Conservation (phyloP, 2,113 vertebrate species). For the Thamnaconus septentrionalis region DNA sequence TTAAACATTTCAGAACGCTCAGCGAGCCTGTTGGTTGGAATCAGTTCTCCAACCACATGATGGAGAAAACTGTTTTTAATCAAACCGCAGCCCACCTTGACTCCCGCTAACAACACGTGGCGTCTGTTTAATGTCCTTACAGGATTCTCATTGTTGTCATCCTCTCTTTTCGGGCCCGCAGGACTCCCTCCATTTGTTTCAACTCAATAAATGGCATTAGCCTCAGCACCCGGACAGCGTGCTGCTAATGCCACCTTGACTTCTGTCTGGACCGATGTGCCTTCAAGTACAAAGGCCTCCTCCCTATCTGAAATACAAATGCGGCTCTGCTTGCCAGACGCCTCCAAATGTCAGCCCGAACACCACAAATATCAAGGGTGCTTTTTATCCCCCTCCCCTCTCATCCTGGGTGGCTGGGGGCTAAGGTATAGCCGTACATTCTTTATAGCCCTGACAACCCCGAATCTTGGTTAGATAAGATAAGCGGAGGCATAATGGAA, state of each 20-base stretch:
- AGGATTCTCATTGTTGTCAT: not conserved
- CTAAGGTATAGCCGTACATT: conserved; percentile 54
- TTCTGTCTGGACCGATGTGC: conserved; percentile 37
- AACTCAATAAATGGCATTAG: conserved; percentile 45
- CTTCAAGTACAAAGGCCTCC: conserved; percentile 47
- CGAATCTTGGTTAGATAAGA: conserved; percentile 72
- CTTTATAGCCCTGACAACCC: conserved; percentile 65
- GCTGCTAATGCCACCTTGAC: conserved; percentile 32
- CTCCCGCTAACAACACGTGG: no score
- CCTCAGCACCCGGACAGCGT: not conserved
- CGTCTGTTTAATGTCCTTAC: no score
- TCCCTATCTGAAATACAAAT: conserved; percentile 47
- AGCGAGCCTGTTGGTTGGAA: no score
- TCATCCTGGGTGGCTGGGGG: conserved; percentile 60
- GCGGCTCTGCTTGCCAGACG: conserved; percentile 40
- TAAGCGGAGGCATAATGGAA: conserved; percentile 68
- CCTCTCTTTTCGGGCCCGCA: conserved; percentile 23
- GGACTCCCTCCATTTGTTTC: conserved; percentile 43
- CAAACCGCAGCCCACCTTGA: no score
- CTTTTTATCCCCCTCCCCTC: conserved; percentile 36
- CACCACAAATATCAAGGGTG: conserved; percentile 67
- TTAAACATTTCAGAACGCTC: no score
- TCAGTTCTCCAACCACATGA: no score
- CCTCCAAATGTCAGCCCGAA: conserved; percentile 67
- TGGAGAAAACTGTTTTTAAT: no score